Conservation (phyloP, 2,888 invertebrate genomes). For the Sceliomorpha sp. region DNA sequence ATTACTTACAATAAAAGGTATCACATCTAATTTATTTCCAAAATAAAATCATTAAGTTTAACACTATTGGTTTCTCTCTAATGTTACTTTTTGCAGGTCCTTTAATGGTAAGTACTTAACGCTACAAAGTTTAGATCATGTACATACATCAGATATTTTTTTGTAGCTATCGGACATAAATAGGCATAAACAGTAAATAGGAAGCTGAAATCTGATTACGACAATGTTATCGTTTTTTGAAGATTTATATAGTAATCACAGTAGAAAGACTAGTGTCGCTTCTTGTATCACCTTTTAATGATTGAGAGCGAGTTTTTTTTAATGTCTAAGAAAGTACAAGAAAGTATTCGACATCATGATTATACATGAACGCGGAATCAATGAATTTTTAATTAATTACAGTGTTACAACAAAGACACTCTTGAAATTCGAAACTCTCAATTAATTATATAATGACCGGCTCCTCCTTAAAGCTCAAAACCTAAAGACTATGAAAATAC, state of each 20-base stretch:
- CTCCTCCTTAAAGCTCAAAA: constrained; percentile 14
- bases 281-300: constrained; percentile 8
- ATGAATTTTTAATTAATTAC: constrained; percentile 37
- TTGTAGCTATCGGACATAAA: too few relatives aligned
- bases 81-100: too few relatives aligned
- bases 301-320: constrained; percentile 23
- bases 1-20: too few relatives aligned
- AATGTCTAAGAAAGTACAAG: constrained; percentile 21
- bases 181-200: too few relatives aligned
- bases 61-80: too few relatives aligned
- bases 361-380: constrained; percentile 34
- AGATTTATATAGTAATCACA: constrained; percentile 4
- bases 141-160: too few relatives aligned
- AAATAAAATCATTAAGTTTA: too few relatives aligned
- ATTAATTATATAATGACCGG: constrained; percentile 30
- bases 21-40: too few relatives aligned
- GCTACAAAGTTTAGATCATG: too few relatives aligned
- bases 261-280: constrained; percentile 16
- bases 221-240: background rate
- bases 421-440: constrained; percentile 29
- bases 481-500: too few relatives aligned
- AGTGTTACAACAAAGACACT: constrained; percentile 18
- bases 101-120: too few relatives aligned
- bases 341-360: constrained; percentile 34
- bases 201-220: constrained; percentile 1